Evolutionary conservation across 2,888 invertebrate genomes (phyloP), one percentile per base, ranked within the genome.

Genomic region (Melieria omissa): DNA sequence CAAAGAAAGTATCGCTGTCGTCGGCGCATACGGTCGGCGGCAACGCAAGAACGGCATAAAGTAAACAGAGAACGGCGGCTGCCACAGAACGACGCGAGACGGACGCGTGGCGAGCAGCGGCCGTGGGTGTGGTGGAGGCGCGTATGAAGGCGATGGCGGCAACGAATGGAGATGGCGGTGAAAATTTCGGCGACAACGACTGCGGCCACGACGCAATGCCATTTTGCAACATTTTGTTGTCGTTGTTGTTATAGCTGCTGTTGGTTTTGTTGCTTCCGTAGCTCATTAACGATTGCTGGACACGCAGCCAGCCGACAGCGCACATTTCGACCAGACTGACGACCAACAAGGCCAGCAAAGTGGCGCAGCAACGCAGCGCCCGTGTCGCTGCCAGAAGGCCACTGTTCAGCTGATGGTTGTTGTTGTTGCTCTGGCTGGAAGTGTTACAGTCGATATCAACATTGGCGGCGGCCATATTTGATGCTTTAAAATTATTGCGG

Each of bases 1-100:
- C 82, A 79, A 85, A 86, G 79, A 85, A 84, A 77, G 83, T 84
- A 76, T 86, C 86, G 69, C 80, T 81, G 75, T 87, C 86, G 78
- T 87, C 86, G 76, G 83, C 82, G 65, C 80, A 75, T 70, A 79
- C 82, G 46, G 78, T 79, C 65, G 85, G 83, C 79, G 84, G 79
- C 74, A 84, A 75, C 46, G 63, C 61, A 42, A 67, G 42, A 4
- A 67, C 41, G 41, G 57, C 63, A n/a, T 69, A 69, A 52, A 69
- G 44, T 14, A 69, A n/a, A 57, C 46, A 63, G 8, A 62, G 63
- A 62, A 63, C 55, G 45, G 55, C 57, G 6, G 63, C 63, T 55
- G 67, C 58, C 41, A 42, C 42, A 29, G 12, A 58, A 60, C 60
- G 67, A 29, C 14, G 75, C 76, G 77, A 73, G 75, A 77, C 72